These are phyloP conservation scores for Syrphus vitripennis DNA, from an alignment of 2,888 invertebrate species.

Conservation along the genomic window DNA sequence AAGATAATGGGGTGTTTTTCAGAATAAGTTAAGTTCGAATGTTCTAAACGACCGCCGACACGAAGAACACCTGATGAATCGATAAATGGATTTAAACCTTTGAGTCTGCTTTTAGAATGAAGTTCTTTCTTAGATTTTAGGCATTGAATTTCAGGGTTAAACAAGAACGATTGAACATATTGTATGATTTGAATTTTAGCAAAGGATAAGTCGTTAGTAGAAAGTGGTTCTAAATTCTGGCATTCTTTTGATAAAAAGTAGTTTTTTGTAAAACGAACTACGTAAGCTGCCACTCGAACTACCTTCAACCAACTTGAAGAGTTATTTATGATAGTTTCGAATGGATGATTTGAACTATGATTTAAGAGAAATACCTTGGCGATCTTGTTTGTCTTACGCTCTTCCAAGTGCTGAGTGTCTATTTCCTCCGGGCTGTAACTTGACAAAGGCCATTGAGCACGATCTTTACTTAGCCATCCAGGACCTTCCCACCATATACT, in stretches of 20 bases:
- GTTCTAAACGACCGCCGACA: slow-evolving; percentile 15
- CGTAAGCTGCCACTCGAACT: background rate
- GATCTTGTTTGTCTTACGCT: background rate
- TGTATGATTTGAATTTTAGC: background rate
- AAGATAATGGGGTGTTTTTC: too few species aligned
- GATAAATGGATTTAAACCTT: slow-evolving; percentile 2
- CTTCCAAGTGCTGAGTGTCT: background rate
- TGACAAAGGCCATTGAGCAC: background rate
- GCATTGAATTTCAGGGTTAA: background rate
- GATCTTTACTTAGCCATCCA: background rate
- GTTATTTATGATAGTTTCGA: background rate
- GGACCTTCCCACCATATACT: slow-evolving; percentile 32
- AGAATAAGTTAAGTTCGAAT: slow-evolving; percentile 1
- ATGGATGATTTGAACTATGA: background rate
- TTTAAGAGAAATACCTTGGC: background rate
- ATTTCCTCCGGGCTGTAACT: background rate
- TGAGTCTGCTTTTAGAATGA: background rate
- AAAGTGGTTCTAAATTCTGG: background rate
- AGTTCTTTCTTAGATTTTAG: background rate
- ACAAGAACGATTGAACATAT: background rate
- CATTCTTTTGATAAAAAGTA: background rate
- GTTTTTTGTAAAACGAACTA: background rate
- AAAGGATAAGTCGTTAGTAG: background rate
- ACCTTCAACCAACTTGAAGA: background rate
- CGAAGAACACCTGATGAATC: too few species aligned